phyloP scores from a whole-genome alignment of 2,797 vertebrate species.

The Pipistrellus kuhlii region DNA sequence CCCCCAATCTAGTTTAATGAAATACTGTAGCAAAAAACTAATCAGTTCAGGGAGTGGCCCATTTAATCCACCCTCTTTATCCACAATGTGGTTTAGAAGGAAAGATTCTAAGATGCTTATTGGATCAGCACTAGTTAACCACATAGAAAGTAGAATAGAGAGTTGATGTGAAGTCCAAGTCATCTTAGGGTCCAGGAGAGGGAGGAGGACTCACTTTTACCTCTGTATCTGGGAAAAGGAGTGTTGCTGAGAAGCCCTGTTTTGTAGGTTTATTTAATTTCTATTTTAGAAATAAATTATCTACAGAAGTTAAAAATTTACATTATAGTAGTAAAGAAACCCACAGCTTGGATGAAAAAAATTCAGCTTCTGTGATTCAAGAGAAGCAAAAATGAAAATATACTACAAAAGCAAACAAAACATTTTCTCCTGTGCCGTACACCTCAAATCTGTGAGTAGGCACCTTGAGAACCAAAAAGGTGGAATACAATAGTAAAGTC shows the following conservation, averaged over 20 bases:
- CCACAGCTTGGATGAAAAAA: slow-evolving; percentile 7
- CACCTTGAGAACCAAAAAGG: background rate
- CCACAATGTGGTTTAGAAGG: slow-evolving; percentile 11
- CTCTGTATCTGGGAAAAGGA: background rate
- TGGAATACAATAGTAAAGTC: background rate
- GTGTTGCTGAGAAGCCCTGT: slow-evolving; percentile 5
- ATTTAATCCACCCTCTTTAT: background rate
- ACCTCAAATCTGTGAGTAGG: background rate
- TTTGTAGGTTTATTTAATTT: slow-evolving; percentile 45
- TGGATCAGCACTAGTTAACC: background rate
- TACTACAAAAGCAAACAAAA: background rate
- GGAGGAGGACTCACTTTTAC: background rate
- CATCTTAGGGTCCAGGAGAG: background rate
- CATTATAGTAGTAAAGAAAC: slow-evolving; percentile 9
- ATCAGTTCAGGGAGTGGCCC: background rate
- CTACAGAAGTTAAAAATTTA: slow-evolving; percentile 25
- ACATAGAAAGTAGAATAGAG: background rate
- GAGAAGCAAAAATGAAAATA: background rate
- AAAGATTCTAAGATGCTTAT: slow-evolving; percentile 23
- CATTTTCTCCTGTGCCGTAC: background rate
- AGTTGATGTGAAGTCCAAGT: background rate
- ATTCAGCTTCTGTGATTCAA: slow-evolving; percentile 13
- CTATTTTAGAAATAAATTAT: slow-evolving; percentile 21
- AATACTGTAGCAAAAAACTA: background rate
- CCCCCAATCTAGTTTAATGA: background rate